Percentiles rank a stretch among this genome's conserved stretches.
Evolutionary conservation across 2,113 vertebrate genomes (phyloP).

Genomic region (Heterotis niloticus): DNA sequence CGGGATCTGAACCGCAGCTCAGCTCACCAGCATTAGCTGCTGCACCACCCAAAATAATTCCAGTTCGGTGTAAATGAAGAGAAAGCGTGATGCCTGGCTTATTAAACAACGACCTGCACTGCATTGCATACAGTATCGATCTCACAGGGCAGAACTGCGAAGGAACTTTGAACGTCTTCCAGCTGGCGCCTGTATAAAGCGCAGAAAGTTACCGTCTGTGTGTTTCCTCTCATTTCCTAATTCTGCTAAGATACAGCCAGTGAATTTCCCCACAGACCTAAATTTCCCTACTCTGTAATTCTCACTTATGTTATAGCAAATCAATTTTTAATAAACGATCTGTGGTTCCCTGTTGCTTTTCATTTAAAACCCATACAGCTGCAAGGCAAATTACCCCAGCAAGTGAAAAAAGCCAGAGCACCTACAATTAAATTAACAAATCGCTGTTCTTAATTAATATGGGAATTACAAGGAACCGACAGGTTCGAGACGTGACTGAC

Average conservation of each 20-base stretch:
- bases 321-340: conserved; percentile 60
- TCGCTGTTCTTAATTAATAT: conserved; percentile 53
- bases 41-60: not conserved
- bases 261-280: conserved; percentile 35
- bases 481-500: conserved; percentile 49
- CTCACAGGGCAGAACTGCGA: not conserved
- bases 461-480: conserved; percentile 45
- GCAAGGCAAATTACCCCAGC: conserved; percentile 47
- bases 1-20: no score
- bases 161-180: conserved; percentile 12
- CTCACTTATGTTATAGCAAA: conserved; percentile 47
- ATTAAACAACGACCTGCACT: not conserved
- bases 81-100: not conserved
- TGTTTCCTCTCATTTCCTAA: conserved; percentile 29
- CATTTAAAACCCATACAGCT: conserved; percentile 54
- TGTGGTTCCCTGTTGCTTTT: conserved; percentile 51
- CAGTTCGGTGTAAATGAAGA: not conserved
- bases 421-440: conserved; percentile 58
- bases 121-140: not conserved
- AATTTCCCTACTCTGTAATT: conserved; percentile 19
- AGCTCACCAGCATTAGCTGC: no score
- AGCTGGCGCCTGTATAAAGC: conserved; percentile 7
- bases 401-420: conserved; percentile 44
- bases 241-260: conserved; percentile 53
- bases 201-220: conserved; percentile 1